Percentiles rank a stretch among this genome's conserved stretches.
phyloP scores from a whole-genome alignment of 2,797 vertebrate genomes.

The Scarus forsteni region DNA sequence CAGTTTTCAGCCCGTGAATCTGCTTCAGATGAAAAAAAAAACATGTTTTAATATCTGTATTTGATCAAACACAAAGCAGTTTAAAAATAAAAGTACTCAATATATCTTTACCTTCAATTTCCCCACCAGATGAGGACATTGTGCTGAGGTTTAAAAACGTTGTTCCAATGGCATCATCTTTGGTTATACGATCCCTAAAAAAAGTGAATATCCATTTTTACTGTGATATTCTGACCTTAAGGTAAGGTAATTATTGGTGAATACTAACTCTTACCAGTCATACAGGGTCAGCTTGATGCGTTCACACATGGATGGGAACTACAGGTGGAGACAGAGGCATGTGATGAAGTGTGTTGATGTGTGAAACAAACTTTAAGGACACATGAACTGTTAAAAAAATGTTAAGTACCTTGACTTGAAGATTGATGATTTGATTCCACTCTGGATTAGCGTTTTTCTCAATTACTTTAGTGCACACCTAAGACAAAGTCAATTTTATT shows the following conservation, averaged over 20 bases:
- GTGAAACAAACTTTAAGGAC: too few relatives aligned
- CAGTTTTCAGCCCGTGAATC: conserved; percentile 84
- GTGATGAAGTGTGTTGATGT: not conserved
- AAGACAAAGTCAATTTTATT: conserved; percentile 31
- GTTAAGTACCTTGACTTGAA: conserved; percentile 92
- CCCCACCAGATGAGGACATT: conserved; percentile 94
- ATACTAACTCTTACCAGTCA: conserved; percentile 90
- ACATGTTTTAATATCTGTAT: not conserved
- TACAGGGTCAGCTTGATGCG: conserved; percentile 91
- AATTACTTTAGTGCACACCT: conserved; percentile 93
- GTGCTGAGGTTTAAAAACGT: conserved; percentile 90
- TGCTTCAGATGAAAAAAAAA: conserved; percentile 72
- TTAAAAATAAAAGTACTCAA: not conserved
- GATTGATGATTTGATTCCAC: conserved; percentile 94
- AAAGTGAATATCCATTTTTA: conserved; percentile 28
- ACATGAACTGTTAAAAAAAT: not conserved
- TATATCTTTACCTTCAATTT: conserved; percentile 88
- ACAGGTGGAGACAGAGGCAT: conserved; percentile 31
- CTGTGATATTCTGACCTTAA: not conserved
- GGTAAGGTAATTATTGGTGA: conserved; percentile 1
- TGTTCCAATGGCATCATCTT: conserved; percentile 94
- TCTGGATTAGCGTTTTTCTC: conserved; percentile 98
- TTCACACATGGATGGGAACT: conserved; percentile 99
- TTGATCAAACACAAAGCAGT: not conserved
- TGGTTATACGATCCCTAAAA: conserved; percentile 93